Evolutionary conservation across 2,888 invertebrate species (phyloP).

Genomic region (Amphipyra berbera): DNA sequence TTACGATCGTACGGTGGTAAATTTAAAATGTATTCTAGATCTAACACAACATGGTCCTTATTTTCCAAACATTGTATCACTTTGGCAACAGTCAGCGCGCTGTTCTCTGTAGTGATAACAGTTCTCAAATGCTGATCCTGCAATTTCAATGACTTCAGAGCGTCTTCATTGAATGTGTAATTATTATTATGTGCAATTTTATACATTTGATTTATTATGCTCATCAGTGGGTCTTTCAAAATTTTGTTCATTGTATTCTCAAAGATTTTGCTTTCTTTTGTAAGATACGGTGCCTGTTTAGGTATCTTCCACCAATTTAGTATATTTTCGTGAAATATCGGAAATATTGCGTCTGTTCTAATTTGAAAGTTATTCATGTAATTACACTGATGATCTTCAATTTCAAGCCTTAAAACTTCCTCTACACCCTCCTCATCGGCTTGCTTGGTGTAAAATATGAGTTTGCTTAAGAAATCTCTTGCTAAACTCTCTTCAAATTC

Average conservation of each 20-base stretch:
- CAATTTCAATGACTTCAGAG: slow-evolving; percentile 1
- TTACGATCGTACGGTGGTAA: not conserved
- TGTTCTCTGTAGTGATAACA: slow-evolving; percentile 3
- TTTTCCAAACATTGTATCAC: slow-evolving; percentile 16
- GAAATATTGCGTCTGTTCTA: slow-evolving; percentile 33
- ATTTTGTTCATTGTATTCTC: slow-evolving; percentile 13
- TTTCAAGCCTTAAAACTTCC: slow-evolving; percentile 27
- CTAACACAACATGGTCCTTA: slow-evolving; percentile 6
- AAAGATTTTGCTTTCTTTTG: slow-evolving; percentile 17
- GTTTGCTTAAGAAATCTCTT: slow-evolving; percentile 26
- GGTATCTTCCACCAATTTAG: slow-evolving; percentile 49
- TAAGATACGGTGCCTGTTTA: not conserved
- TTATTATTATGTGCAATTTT: slow-evolving; percentile 8
- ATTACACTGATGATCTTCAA: slow-evolving; percentile 4
- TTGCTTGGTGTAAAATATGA: slow-evolving; percentile 38
- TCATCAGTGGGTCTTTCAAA: slow-evolving; percentile 22
- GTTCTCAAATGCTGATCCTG: not conserved
- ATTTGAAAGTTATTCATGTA: slow-evolving; percentile 5
- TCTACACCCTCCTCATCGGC: slow-evolving; percentile 28
- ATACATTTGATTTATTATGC: slow-evolving; percentile 11
- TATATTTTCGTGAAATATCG: slow-evolving; percentile 38
- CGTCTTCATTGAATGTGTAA: slow-evolving; percentile 20
- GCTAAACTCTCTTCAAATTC: slow-evolving; percentile 9
- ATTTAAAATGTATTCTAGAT: slow-evolving; percentile 12
- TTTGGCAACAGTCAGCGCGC: slow-evolving; percentile 19